Base-by-base conservation (phyloP, 1,140 invertebrate species). In the Philotrypesis tridentata region DNA sequence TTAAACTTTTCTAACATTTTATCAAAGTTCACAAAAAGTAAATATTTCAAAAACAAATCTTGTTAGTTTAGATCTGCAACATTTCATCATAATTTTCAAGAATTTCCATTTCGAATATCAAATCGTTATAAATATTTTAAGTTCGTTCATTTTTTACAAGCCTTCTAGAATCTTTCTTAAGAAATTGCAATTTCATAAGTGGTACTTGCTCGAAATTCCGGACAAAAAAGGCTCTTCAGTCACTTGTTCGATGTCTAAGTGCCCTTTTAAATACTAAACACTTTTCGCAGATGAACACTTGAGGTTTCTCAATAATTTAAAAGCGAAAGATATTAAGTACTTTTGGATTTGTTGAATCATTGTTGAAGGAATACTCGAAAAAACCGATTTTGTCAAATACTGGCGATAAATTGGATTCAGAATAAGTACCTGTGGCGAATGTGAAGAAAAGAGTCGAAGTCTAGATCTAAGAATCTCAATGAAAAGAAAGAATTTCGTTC, bases 401-500 rank as follows among this genome's bases (percentile, higher is more conserved):
- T n/a, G 21, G 14, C 31, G 27, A n/a, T 27, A n/a, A 67, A 78
- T 78, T 78, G 61, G 37, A 21, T 78, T 68, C 11, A 43, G 14
- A 17, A 21, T 27, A 73, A 73, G 60, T 80, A 25, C 31, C 29
- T 79, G 71, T 12, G 60, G 60, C 12, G 60, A 68, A 67, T 67
- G 37, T 27, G 11, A 74, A 80, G 71, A 25, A 73, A 70, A 70
- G 40, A 68, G 43, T 17, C 12, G 23, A 55, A 55, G 60, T 21
- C 21, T 63, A 70, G 43, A 70, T 61, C n/a, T 65, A n/a, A 65
- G 70, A 73, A 73, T 60, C 71, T 55, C 60, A 65, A 31, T 43
- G 33, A 74, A 65, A 80, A 73, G 60, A 80, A 80, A 55, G 43
- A 79, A 79, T 72, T 79, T 72, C 27, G 14, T 29, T 55, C 48